These are phyloP conservation scores for Panopea generosa DNA, from an alignment of 2,888 invertebrate species.

Conservation along the genomic window DNA sequence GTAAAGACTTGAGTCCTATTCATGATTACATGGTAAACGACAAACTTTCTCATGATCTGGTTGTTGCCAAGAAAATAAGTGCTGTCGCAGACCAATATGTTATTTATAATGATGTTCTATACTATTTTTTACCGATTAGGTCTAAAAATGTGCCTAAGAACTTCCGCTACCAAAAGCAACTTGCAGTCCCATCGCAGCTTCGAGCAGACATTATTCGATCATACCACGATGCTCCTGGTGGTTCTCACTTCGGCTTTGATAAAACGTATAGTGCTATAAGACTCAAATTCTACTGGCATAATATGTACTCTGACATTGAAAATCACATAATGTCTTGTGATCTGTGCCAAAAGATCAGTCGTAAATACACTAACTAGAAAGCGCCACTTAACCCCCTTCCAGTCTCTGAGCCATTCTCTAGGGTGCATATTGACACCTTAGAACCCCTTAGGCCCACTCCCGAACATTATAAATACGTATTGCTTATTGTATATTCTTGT, in stretches of 20 bases:
- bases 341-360: constrained; percentile 26
- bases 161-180: background rate
- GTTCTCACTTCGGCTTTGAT: constrained; percentile 29
- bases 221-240: constrained; percentile 47
- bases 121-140: constrained; percentile 31
- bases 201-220: constrained; percentile 32
- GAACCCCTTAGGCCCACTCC: constrained; percentile 16
- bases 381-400: constrained; percentile 22
- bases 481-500: constrained; percentile 33
- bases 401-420: constrained; percentile 13
- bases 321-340: constrained; percentile 25
- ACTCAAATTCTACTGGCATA: constrained; percentile 37
- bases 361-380: background rate
- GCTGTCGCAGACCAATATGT: constrained; percentile 31
- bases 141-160: background rate
- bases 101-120: constrained; percentile 36
- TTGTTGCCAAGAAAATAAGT: constrained; percentile 13
- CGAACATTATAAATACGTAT: constrained; percentile 17
- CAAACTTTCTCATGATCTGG: constrained; percentile 25
- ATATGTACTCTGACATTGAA: constrained; percentile 31
- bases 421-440: constrained; percentile 41
- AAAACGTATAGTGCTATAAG: constrained; percentile 23
- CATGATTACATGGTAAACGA: constrained; percentile 23
- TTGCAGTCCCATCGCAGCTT: constrained; percentile 34
- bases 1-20: constrained; percentile 40